Evolutionary conservation across 2,797 vertebrate genomes (phyloP), one percentile per base, ranked within the genome.

Genomic region (Erpetoichthys calabaricus): DNA sequence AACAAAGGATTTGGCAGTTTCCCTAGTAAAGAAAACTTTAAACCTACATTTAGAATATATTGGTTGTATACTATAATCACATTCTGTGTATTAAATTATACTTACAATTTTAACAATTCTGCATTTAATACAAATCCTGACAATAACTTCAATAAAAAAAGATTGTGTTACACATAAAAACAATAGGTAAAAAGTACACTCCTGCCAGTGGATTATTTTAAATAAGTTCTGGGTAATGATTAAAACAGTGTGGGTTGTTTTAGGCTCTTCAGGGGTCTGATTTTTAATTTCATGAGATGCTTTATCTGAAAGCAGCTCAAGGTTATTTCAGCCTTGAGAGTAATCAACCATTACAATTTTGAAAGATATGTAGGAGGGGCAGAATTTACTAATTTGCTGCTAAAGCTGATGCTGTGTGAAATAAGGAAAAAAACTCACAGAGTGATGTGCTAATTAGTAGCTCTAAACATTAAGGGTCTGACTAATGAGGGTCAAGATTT

Each of bases 261-360:
- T 7, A 49, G 47, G 41, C 41, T 54, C 41, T 54, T 54, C 53
- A 41, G 50, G 53, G 53, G 3, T 7, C 53, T 54, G 53, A 2
- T 42, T 54, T 54, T 54, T 54, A 54, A 54, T 54, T 54, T 54
- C 53, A 54, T 54, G 8, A 54, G 53, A 54, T 7, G 53, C 53
- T 42, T 54, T 43, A 54, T 41, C 53, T 42, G 42, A 54, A 54
- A 54, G 53, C 41, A 54, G 9, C 25, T 54, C 53, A 54, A 54
- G 53, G 53, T 54, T 54, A 43, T 54, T 54, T 44, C 9, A 54
- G 53, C 41, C 53, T 42, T 54, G 53, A 43, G 53, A 41, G 53
- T 54, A 54, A 54, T 54, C 41, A 42, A 54, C 53, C 42, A 42
- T 54, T 54, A 54, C 53, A 41, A 25, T 42, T 54, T 54, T 54